Conservation (phyloP, 2,113 vertebrate genomes). For the Pollachius pollachius region DNA sequence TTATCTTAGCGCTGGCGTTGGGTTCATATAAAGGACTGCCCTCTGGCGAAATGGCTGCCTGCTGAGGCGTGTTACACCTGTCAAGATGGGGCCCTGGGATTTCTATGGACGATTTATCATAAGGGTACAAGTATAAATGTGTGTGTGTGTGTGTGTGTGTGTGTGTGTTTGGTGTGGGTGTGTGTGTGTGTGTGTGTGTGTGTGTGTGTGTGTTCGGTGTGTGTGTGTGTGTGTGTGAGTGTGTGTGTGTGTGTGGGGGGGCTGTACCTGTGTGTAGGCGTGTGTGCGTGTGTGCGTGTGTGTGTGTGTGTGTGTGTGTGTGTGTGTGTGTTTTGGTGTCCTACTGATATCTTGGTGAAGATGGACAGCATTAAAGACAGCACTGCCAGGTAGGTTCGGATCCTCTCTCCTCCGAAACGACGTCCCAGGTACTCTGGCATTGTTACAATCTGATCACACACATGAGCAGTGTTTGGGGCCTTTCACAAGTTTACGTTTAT, state of each 20-base stretch:
- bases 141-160: too few species aligned
- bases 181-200: too few species aligned
- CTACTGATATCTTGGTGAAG: conserved; percentile 94
- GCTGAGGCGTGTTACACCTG: too few species aligned
- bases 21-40: too few species aligned
- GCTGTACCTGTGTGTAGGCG: not conserved
- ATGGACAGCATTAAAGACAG: conserved; percentile 86
- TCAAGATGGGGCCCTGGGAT: too few species aligned
- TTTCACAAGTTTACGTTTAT: not conserved
- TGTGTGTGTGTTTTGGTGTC: conserved; percentile 32
- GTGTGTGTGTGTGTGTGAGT: too few species aligned
- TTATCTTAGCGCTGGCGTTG: too few species aligned
- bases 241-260: not conserved
- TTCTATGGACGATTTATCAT: too few species aligned
- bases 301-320: conserved; percentile 17
- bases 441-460: conserved; percentile 81
- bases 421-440: conserved; percentile 88
- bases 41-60: too few species aligned
- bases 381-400: conserved; percentile 81
- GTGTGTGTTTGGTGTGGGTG: too few species aligned
- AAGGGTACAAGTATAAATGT: too few species aligned
- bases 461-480: not conserved
- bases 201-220: not conserved
- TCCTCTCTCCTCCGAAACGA: conserved; percentile 86
- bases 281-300: conserved; percentile 20